Percentiles rank a stretch among this genome's conserved stretches.
phyloP scores from a whole-genome alignment of 2,797 vertebrate species.

The Gephyroberyx darwinii region DNA sequence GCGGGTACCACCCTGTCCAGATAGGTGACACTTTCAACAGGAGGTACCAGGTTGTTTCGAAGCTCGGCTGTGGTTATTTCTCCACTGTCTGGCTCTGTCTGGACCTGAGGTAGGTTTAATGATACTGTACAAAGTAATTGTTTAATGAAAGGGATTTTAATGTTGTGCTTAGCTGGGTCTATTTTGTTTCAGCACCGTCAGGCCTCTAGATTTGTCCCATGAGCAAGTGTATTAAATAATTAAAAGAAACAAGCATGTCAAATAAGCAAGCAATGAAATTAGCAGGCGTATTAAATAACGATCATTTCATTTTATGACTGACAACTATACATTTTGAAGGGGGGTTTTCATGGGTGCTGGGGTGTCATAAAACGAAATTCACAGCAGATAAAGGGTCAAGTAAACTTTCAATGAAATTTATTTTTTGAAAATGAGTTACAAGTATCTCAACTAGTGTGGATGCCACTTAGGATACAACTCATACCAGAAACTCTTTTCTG shows the following conservation, averaged over 20 bases:
- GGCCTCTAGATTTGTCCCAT: too few species aligned
- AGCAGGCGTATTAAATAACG: background rate
- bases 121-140: background rate
- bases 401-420: too few species aligned
- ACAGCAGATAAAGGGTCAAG: too few species aligned
- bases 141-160: background rate
- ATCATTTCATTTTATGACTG: background rate
- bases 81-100: constrained; percentile 89
- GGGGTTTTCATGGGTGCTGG: background rate
- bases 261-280: background rate
- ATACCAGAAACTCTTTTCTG: too few species aligned
- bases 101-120: constrained; percentile 77
- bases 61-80: constrained; percentile 86
- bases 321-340: too few species aligned
- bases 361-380: too few species aligned
- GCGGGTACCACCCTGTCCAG: constrained; percentile 79
- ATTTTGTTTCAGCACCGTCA: background rate
- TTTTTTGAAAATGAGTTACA: too few species aligned
- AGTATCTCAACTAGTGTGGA: too few species aligned
- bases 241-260: background rate
- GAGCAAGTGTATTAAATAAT: too few species aligned
- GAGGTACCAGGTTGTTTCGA: constrained; percentile 82
- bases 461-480: too few species aligned
- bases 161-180: background rate
- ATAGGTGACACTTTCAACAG: constrained; percentile 83